Conservation (phyloP, 2,113 vertebrate genomes). For the Zosterops hypoxanthus region DNA sequence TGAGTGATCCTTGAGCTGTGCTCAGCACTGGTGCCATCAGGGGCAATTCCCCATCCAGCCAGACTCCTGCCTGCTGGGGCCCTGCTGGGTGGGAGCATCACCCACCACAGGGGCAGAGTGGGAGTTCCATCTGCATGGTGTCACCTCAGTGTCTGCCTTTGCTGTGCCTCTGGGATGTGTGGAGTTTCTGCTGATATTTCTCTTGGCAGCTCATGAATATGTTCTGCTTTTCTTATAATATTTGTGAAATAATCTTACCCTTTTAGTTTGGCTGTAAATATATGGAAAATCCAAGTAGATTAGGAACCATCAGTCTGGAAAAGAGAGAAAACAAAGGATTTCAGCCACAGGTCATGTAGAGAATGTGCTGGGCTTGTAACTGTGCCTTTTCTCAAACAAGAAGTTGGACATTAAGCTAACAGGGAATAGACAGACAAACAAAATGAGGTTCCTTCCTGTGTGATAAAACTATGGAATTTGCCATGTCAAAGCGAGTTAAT, state of each 20-base stretch:
- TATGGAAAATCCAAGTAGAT: accelerated
- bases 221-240: neutral
- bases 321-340: neutral
- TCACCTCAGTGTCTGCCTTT: accelerated
- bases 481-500: neutral
- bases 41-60: neutral
- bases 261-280: neutral
- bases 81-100: neutral
- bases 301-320: neutral
- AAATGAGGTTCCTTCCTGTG: accelerated
- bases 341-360: neutral
- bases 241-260: neutral
- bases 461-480: neutral
- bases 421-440: accelerated
- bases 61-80: neutral
- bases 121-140: accelerated
- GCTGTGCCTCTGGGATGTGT: accelerated
- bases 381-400: neutral
- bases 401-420: neutral
- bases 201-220: neutral
- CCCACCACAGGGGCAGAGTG: accelerated
- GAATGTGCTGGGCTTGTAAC: accelerated
- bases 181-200: accelerated
- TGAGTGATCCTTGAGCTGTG: neutral
- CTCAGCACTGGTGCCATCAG: neutral